Base-by-base conservation (phyloP, 2,797 vertebrate species). In the Taenioides sp. region DNA sequence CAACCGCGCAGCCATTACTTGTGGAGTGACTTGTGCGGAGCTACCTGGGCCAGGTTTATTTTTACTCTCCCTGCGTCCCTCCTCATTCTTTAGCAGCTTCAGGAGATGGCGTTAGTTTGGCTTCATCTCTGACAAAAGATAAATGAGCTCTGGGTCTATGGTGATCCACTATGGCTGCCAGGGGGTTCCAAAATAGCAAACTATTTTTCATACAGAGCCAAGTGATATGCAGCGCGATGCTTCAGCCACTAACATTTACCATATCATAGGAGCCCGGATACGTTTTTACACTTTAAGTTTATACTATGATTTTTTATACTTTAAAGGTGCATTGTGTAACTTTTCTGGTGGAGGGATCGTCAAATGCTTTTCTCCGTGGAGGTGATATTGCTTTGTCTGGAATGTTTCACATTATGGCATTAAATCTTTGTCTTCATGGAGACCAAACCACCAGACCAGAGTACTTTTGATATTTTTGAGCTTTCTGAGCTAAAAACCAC, bases 171-270 rank as follows among this genome's bases (percentile, higher is more conserved):
- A 92, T 95, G 95, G 96, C 96, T 99, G 97, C 96, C 96, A 96
- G 97, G 96, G 96, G 96, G 94, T 98, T 99, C 97, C 95, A 98
- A 99, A 99, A 99, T 99, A 99, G 97, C 96, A 98, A 98, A 98
- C 97, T 97, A 98, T 99, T 98, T 98, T 99, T 99, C 98, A 99
- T 97, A 95, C 95, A 94, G 92, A 95, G 95, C 96, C 94, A 96
- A 95, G 95, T 95, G 96, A 98, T 96, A 94, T 91, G 94, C 95
- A 95, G 95, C 95, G 94, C 94, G 92, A 95, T 95, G 96, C 96
- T 96, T 96, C 96, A 96, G 97, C 96, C 95, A 89, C 94, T 93
- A 95, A 91, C 95, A 93, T 95, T 96, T 91, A 96, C 96, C 92
- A 93, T 92, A 87, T 93, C 93, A 82, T 91, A 92, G 94, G 93